Base-by-base conservation (phyloP, 2,888 invertebrate genomes). In the Galerucella nymphaeae region DNA sequence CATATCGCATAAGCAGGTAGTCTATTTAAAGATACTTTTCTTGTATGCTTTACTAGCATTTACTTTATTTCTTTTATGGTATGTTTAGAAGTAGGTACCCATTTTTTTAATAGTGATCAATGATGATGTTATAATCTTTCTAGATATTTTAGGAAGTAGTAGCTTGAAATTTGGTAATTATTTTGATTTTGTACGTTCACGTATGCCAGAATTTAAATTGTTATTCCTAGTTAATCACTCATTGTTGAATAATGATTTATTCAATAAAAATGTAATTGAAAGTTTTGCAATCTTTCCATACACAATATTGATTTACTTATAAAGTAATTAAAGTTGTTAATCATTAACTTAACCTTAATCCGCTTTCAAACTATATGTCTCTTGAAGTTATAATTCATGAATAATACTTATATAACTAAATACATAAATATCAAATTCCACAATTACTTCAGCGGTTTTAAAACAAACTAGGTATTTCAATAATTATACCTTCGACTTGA, bases 41-140 rank as follows among this genome's bases (percentile, higher is more conserved):
- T 72, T 72, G 72, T 68, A 68, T 72, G 68, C 59, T 68, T 72
- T 18, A 45, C 57, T 68, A 67, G 41, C 64, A 72, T 72, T 68
- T 48, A 72, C 64, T 50, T 53, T 16, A 53, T 30, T 65, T 23
- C 53, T 45, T 62, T 42, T 23, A 23, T 30, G 5, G 30, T 42
- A 42, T 42, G 1, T 42, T 13, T 42, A 42, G 42, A 11, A 42
- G 23, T 23, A 23, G 23, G 5, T 30, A 30, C 30, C 6, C 3
- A 3, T 30, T 6, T 30, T 30, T 30, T 30, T 30, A 5, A 30
- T 30, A 30, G 30, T 30, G 30, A 30, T 42, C 42, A 30, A 30
- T 1, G 30, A 30, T 30, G 3, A 5, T 30, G 30, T 5, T 30
- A 6, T 30, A 6, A 30, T 30, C 6, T 30, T 6, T 6, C 6